A percentile compares a stretch with the other conserved stretches of the same genome.
Conservation (phyloP, 2,113 vertebrate genomes). For the Siphamia tubifer region DNA sequence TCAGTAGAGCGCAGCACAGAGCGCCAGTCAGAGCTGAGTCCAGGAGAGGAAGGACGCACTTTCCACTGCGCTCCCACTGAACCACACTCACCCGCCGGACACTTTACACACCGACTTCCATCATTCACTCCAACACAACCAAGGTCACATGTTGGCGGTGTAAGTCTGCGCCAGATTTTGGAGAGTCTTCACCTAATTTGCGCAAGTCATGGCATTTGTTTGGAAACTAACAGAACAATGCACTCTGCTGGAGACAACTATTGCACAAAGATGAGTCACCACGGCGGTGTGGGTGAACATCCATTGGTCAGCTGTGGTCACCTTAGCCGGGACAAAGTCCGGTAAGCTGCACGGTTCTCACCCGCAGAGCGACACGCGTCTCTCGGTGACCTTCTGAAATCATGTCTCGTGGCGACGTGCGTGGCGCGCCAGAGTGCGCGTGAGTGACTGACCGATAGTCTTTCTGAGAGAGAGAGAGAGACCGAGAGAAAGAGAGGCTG, state of each 20-base stretch:
- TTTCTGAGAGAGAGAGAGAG: conserved; percentile 29
- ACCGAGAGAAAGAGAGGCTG: conserved; percentile 52
- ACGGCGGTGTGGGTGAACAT: background rate
- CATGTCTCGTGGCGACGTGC: conserved; percentile 54
- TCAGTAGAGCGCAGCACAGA: conserved; percentile 23
- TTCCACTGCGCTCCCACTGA: conserved; percentile 1
- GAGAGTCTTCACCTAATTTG: background rate
- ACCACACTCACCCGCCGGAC: background rate
- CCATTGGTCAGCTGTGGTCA: conserved; percentile 1
- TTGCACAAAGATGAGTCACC: conserved; percentile 52
- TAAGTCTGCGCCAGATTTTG: background rate
- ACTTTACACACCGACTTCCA: background rate
- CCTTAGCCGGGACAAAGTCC: conserved; percentile 22
- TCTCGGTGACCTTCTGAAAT: conserved; percentile 67
- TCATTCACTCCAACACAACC: background rate
- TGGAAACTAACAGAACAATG: conserved; percentile 52
- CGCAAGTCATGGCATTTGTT: conserved; percentile 39
- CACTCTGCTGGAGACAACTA: conserved; percentile 43
- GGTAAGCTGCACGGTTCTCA: conserved; percentile 31
- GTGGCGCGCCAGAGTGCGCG: conserved; percentile 51
- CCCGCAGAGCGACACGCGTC: conserved; percentile 28
- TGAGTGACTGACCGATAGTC: conserved; percentile 48
- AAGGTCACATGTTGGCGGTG: background rate
- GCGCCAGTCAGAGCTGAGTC: conserved; percentile 20
- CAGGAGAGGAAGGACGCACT: conserved; percentile 30